Evolutionary conservation across 1,140 invertebrate genomes (phyloP), one percentile per base, ranked within the genome.

Genomic region (Brachionus calyciflorus): DNA sequence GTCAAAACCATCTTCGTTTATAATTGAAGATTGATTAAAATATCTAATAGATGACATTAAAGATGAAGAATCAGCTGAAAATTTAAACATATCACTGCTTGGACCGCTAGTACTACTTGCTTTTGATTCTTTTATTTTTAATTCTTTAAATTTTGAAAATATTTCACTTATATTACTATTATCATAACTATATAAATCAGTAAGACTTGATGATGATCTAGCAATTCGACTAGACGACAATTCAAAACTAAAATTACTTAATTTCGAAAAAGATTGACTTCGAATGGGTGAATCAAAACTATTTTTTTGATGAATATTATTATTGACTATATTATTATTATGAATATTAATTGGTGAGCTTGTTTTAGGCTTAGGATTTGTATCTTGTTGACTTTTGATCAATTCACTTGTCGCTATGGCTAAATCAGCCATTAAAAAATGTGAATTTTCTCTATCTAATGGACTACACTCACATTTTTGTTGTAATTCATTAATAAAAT

Each of bases 341-440:
- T n/a, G n/a, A n/a, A n/a, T 60, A 1, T 60, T 17, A 10, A 65
- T 65, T 1, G 60, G 40, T 24, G 60, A 65, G 19, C 60, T 65
- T 24, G 60, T 65, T 44, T 41, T 65, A 14, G 19, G 41, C 3
- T 3, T 5, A 37, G 9, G 2, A 6, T 26, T 41, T 44, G 41
- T 19, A 9, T 65, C 37, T 44, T 26, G 24, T 12, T 41, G 5
- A 40, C 19, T 37, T 51, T 73, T 73, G 12, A 30, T 73, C 51
- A 73, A 73, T 73, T 73, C 69, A 14, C n/a, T 28, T 10, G 69
- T 33, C 5, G 44, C 28, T 5, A 73, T 73, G 26, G 48, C 69
- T n/a, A 73, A 19, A 41, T 73, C 69, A 14, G 69, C 69, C 69
- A 73, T 49, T 28, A 73, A 37, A 41, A 73, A 73, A 26, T 73